Evolutionary conservation across 2,113 vertebrate genomes (phyloP), one percentile per base, ranked within the genome.

Genomic region (Nipponia nippon): DNA sequence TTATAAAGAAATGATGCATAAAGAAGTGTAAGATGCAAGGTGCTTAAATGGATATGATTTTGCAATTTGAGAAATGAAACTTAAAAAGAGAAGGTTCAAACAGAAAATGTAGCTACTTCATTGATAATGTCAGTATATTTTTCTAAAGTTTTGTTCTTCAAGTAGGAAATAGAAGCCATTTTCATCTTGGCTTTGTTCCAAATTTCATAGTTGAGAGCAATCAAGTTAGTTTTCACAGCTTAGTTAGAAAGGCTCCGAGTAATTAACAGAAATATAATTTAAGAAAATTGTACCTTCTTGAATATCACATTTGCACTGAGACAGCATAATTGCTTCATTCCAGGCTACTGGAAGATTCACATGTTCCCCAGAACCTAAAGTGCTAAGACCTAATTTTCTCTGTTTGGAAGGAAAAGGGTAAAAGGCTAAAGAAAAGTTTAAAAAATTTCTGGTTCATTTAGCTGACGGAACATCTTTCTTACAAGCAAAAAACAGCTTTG

Each of bases 251-350:
- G 76, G 50, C n/a, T 77, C 13, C 47, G 6, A 47, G 50, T 77
- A 78, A 71, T n/a, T 88, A 96, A 77, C 34, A 91, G 65, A 80
- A 90, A 86, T 67, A 86, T 62, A 95, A 89, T 78, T 90, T 59
- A 73, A 89, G 70, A 78, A 62, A 59, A 96, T 85, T 53, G 55
- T 97, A 98, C 98, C 98, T 75, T 98, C 97, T 91, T 98, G 97
- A 89, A 98, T 96, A 92, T 96, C 89, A 87, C 97, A 98, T 97
- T 97, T 98, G 83, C 97, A 98, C 34, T 98, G 97, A 73, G 97
- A 97, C 84, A 98, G 93, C 32, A 95, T 97, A 32, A 97, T 80
- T 62, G 96, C 88, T 93, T 98, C 96, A n/a, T 73, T 96, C 97
- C 97, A 98, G 5, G 95, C 97, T 36, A 84, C 32, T 15, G 96